Evolutionary conservation across 2,888 invertebrate species (phyloP), one percentile per base, ranked within the genome.

Genomic region (Fissipunctia ypsillon): DNA sequence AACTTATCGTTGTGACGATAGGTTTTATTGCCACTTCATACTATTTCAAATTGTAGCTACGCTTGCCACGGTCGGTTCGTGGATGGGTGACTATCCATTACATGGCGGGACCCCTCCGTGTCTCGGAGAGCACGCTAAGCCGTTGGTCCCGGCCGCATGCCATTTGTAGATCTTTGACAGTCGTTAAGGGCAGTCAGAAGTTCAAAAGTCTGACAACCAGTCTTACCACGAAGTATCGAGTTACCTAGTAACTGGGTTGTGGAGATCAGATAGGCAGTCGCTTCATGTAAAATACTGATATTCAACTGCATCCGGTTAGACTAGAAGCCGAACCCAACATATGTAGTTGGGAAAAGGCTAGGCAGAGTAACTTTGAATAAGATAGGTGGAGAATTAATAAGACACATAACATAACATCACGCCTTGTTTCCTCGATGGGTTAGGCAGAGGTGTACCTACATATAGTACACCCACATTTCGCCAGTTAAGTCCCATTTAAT

Each of bases 21-120:
- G 43, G 5, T 59, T 80, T 76, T 76, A 79, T 63, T 35, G 35
- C 16, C 41, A 35, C 54, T 60, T 45, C 28, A 28, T 38, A 67
- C 22, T 67, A 25, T 35, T 31, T 41, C 0, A 61, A 67, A 12
- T n/a, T 43, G 6, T 41, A 28, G 16, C 7, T 35, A 16, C n/a
- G 19, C 19, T 41, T 61, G 41, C 12, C 41, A 2, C 6, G 19
- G 60, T 19, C 41, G 1, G 19, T 41, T 60, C 60, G 16, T 60
- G n/a, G 19, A 25, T 50, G n/a, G 50, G 50, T 50, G n/a, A n/a
- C 12, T 0, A 48, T 48, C 48, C 50, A n/a, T 50, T 50, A 50
- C 50, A 50, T 5, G 12, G n/a, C n/a, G n/a, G 25, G 10, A 48
- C 48, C 2, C 9, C 48, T 22, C 48, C 48, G 9, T 22, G 48